Evolutionary conservation across 2,113 vertebrate species (phyloP), one percentile per base, ranked within the genome.

Genomic region (Rhombomys opimus): DNA sequence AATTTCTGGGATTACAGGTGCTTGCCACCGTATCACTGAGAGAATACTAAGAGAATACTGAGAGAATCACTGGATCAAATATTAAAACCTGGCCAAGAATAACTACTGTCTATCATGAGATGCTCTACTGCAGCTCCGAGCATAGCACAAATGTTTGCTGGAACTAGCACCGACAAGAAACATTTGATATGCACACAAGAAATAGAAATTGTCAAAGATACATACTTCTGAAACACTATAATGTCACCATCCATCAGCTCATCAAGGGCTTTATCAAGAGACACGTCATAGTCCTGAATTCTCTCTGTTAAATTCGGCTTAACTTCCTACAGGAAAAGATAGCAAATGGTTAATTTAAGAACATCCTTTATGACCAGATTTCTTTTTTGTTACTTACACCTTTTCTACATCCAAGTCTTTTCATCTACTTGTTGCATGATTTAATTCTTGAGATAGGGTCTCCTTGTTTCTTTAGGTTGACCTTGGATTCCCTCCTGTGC

Each of bases 171-270:
- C 23, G 23, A 25, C 38, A 9, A 46, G 38, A 57, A 41, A 84
- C 67, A 75, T 14, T 38, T 13, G 23, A 5, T 30, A 52, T 63
- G 35, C 50, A 11, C 38, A 76, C 18, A 46, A 5, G 30, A 61
- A 35, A 89, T 41, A 30, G 22, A 76, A 70, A 30, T 18, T 52
- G 57, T 84, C 20, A 57, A 93, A 89, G 87, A 92, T 89, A 98
- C 99, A 23, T 99, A 99, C 99, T 99, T 99, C 98, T 99, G 99
- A 98, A 99, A 99, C 97, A 99, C 99, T 97, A 99, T 99, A 98
- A 99, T 99, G 98, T 99, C 99, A 52, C 99, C 99, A 85, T 99
- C 99, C 99, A 99, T 99, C 95, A 99, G 99, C 98, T 99, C 99
- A 90, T 99, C 99, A 50, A 99, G 99, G 98, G 99, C 99, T 98